These are phyloP conservation scores for Tridacna gigas DNA, from an alignment of 2,888 invertebrate species.

Conservation along the genomic window DNA sequence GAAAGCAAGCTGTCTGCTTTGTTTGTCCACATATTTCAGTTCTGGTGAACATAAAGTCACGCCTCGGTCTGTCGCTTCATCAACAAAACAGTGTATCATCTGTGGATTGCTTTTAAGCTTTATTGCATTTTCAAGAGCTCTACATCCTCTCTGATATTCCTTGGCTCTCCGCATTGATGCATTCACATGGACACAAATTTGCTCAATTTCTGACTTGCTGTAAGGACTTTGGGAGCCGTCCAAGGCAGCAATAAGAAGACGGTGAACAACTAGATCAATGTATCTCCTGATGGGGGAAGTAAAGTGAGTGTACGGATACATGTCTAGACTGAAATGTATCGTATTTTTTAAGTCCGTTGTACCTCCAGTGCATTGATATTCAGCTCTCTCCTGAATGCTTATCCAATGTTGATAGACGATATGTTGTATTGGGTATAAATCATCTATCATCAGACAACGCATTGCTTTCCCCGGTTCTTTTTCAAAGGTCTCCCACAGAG, in stretches of 20 bases:
- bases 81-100: constrained; percentile 60
- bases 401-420: constrained; percentile 66
- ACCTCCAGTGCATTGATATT: constrained; percentile 60
- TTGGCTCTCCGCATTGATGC: constrained; percentile 63
- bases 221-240: constrained; percentile 59
- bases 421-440: constrained; percentile 57
- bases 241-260: constrained; percentile 65
- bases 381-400: constrained; percentile 60
- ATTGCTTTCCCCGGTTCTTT: constrained; percentile 15
- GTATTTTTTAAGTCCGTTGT: constrained; percentile 45
- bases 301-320: constrained; percentile 66
- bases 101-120: constrained; percentile 57
- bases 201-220: constrained; percentile 59
- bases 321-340: constrained; percentile 66
- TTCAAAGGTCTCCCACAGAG: constrained; percentile 33
- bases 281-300: constrained; percentile 69
- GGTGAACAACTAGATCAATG: constrained; percentile 62
- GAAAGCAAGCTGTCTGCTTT: constrained; percentile 60
- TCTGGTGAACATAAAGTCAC: constrained; percentile 62
- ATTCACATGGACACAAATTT: constrained; percentile 65
- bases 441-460: constrained; percentile 55
- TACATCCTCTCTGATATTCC: constrained; percentile 64
- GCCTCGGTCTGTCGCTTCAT: constrained; percentile 58
- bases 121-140: constrained; percentile 58
- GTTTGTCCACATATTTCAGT: constrained; percentile 50